Conservation (phyloP, 2,797 vertebrate genomes). For the Oryzias sinensis region DNA sequence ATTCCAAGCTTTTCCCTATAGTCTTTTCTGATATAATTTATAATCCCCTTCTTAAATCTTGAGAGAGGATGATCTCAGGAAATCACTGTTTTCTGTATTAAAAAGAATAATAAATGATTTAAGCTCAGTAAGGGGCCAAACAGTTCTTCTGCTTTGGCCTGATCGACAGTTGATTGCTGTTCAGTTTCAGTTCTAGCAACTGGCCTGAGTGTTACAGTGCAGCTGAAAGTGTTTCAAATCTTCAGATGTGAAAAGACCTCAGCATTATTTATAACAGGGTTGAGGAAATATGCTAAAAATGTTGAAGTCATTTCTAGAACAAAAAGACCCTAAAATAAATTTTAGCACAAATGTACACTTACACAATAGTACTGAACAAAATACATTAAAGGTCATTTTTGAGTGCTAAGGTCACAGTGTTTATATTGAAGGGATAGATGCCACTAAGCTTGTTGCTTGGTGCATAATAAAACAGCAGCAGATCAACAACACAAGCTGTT, state of each 20-base stretch:
- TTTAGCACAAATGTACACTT: background rate
- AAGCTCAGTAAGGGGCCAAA: background rate
- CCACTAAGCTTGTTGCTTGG: background rate
- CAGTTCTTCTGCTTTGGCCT: slow-evolving; percentile 4
- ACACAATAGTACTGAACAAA: background rate
- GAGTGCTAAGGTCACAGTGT: background rate
- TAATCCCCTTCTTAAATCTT: slow-evolving; percentile 1
- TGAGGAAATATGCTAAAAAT: background rate
- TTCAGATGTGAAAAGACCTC: slow-evolving; percentile 44
- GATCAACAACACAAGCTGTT: too few relatives aligned
- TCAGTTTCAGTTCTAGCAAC: slow-evolving; percentile 45
- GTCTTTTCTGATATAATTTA: background rate
- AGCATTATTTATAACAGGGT: slow-evolving; percentile 25
- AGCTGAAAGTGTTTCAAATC: slow-evolving; percentile 24
- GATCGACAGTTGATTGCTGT: slow-evolving; percentile 47
- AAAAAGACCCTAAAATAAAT: slow-evolving; percentile 9
- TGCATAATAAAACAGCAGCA: background rate
- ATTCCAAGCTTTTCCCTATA: too few relatives aligned
- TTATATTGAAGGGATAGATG: background rate
- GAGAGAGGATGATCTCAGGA: slow-evolving; percentile 4
- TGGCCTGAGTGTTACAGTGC: slow-evolving; percentile 31
- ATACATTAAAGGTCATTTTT: background rate
- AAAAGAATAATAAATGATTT: background rate
- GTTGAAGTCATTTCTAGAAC: background rate
- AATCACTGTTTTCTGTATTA: slow-evolving; percentile 2